Conservation (phyloP, 2,113 vertebrate species). For the Nycticryphes semicollaris region DNA sequence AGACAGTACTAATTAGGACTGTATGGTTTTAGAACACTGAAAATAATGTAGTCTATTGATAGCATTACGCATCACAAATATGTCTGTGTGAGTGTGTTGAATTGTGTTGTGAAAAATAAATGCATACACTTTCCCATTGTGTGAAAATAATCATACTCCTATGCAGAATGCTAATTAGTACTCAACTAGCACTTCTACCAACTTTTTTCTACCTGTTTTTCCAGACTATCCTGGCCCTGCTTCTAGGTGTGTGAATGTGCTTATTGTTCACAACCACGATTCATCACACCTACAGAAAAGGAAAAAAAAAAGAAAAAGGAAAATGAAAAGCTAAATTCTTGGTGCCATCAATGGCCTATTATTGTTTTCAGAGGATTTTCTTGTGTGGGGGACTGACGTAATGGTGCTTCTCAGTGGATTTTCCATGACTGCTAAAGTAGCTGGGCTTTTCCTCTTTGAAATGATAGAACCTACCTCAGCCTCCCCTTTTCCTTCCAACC, state of each 20-base stretch:
- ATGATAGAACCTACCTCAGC: neutral
- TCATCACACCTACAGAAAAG: neutral
- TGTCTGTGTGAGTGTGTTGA: neutral
- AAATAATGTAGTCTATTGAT: neutral
- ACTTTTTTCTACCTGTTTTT: neutral
- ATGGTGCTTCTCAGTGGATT: neutral
- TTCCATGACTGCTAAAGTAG: neutral
- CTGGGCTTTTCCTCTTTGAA: neutral
- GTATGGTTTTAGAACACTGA: neutral
- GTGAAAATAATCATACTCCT: neutral
- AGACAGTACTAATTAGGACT: neutral
- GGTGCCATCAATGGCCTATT: neutral
- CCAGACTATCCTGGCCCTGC: neutral
- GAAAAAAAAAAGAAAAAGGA: neutral
- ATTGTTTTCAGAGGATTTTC: neutral
- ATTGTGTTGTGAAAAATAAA: neutral
- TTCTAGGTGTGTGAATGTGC: neutral
- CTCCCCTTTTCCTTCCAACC: neutral
- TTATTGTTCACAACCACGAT: neutral
- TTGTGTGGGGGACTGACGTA: neutral
- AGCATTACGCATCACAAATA: neutral
- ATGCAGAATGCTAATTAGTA: neutral
- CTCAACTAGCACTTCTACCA: neutral
- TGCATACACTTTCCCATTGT: neutral
- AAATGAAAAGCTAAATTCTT: neutral